Conservation (phyloP, 2,888 invertebrate species). For the Acleris literana region DNA sequence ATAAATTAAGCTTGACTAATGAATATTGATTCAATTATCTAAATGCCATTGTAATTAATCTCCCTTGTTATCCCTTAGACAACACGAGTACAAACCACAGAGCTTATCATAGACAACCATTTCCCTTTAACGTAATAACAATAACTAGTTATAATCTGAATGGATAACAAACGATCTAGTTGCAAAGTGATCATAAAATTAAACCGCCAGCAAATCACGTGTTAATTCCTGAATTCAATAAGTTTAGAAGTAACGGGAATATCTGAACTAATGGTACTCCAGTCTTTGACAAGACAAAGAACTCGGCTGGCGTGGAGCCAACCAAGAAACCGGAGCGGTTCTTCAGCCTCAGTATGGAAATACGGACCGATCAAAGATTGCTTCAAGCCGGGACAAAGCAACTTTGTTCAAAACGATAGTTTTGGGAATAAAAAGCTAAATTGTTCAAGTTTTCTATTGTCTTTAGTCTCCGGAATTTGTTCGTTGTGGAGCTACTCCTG, state of each 20-base stretch:
- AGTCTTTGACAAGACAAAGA: constrained; percentile 74
- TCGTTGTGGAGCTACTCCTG: not conserved
- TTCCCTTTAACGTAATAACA: too few relatives aligned
- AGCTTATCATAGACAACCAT: too few relatives aligned
- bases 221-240: constrained; percentile 50
- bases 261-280: constrained; percentile 67
- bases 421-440: constrained; percentile 74
- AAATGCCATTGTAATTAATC: constrained; percentile 9
- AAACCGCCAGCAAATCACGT: constrained; percentile 22
- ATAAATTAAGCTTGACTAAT: constrained; percentile 18
- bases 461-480: constrained; percentile 41
- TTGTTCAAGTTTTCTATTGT: constrained; percentile 62
- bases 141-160: too few relatives aligned
- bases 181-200: too few relatives aligned
- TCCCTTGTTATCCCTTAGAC: not conserved
- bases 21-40: constrained; percentile 18
- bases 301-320: constrained; percentile 52
- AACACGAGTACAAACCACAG: not conserved
- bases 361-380: constrained; percentile 69
- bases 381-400: constrained; percentile 61
- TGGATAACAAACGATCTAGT: too few relatives aligned
- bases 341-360: constrained; percentile 24
- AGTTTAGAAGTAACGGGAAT: constrained; percentile 62
- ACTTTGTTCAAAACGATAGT: constrained; percentile 65
- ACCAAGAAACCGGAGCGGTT: constrained; percentile 6